These are phyloP conservation scores for Corythaeola cristata DNA, from an alignment of 2,113 vertebrate genomes.

Conservation along the genomic window DNA sequence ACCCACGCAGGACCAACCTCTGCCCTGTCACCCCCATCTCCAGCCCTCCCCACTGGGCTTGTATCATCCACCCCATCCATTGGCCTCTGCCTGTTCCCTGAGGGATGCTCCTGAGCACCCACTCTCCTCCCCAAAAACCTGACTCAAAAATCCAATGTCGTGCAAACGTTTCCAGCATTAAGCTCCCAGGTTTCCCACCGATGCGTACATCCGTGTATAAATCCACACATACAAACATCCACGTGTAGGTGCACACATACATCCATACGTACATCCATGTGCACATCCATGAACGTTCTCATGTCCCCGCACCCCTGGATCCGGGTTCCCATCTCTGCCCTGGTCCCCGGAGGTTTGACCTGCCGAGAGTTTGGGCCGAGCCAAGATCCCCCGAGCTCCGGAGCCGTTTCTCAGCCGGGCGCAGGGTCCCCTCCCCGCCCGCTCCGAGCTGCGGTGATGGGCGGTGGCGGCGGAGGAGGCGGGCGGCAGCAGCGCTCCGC, in stretches of 20 bases:
- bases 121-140: not conserved
- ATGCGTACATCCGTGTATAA: accelerated
- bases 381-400: not conserved
- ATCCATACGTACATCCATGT: not conserved
- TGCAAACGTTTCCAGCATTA: not conserved
- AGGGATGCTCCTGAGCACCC: not conserved
- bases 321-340: not conserved
- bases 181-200: not conserved
- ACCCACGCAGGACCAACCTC: not conserved
- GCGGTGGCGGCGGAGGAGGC: not conserved
- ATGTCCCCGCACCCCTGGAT: accelerated
- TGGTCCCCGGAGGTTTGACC: not conserved
- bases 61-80: accelerated
- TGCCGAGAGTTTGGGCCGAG: no score
- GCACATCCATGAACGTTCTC: no score
- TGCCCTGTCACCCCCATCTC: not conserved
- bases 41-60: not conserved
- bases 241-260: no score
- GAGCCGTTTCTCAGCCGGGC: not conserved
- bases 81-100: accelerated
- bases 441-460: not conserved
- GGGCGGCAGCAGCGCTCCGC: not conserved
- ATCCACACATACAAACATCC: no score
- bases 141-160: not conserved
- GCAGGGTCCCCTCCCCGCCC: no score